phyloP scores from a whole-genome alignment of 2,113 vertebrate species.

The Procavia capensis region DNA sequence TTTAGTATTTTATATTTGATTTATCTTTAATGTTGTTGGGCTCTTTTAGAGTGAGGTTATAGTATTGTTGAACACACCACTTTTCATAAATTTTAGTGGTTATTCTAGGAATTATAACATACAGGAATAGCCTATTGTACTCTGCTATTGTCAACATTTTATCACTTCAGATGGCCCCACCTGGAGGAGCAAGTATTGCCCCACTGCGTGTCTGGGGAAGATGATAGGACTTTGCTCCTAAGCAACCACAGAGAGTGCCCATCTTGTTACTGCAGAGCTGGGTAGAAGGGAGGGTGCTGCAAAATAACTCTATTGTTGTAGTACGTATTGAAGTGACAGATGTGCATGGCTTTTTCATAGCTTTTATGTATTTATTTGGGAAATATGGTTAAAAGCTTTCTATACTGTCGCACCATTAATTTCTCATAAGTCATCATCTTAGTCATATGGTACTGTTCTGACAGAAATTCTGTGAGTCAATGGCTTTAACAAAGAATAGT shows the following conservation, averaged over 20 bases:
- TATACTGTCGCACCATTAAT: background rate
- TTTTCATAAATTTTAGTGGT: background rate
- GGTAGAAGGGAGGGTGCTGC: no score
- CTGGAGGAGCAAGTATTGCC: background rate
- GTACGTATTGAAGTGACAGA: background rate
- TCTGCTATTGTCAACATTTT: background rate
- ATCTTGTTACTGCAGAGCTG: background rate
- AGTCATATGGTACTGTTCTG: no score
- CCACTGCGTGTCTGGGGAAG: background rate
- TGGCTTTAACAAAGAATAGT: no score
- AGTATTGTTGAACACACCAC: no score
- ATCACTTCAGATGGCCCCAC: background rate
- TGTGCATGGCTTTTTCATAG: background rate
- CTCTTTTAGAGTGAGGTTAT: no score
- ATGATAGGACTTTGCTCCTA: background rate
- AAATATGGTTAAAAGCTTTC: background rate
- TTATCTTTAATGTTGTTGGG: background rate
- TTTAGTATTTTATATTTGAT: background rate
- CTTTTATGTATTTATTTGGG: background rate
- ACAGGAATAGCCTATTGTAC: background rate
- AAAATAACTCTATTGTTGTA: background rate
- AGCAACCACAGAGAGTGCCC: background rate
- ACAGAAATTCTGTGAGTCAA: no score
- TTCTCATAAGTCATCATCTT: no score
- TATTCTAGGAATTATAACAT: background rate